Conservation (phyloP, 2,113 vertebrate species). For the Theristicus caerulescens region DNA sequence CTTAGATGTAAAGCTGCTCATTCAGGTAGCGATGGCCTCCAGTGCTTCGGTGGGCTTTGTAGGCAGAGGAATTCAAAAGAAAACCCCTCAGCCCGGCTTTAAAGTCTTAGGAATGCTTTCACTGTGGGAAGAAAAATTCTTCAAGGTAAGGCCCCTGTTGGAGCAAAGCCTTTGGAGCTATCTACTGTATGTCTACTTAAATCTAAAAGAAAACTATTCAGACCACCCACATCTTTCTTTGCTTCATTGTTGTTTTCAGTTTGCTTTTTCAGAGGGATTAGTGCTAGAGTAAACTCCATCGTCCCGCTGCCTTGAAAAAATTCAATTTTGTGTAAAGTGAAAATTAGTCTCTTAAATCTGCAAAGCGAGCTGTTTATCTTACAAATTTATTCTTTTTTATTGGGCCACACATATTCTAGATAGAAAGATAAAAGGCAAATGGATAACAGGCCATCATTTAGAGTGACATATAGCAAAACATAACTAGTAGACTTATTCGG, state of each 20-base stretch:
- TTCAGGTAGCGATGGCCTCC: slow-evolving; percentile 19
- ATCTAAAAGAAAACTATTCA: slow-evolving; percentile 70
- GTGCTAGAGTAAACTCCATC: slow-evolving; percentile 72
- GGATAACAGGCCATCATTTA: slow-evolving; percentile 65
- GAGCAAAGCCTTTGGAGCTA: slow-evolving; percentile 47
- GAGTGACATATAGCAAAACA: slow-evolving; percentile 62
- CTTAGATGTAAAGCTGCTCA: background rate
- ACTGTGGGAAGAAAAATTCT: slow-evolving; percentile 59
- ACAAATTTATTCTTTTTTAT: slow-evolving; percentile 82
- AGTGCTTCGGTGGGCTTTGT: background rate
- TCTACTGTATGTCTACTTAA: slow-evolving; percentile 57
- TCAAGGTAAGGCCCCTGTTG: slow-evolving; percentile 44
- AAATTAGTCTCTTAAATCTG: slow-evolving; percentile 83
- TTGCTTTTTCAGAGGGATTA: slow-evolving; percentile 81
- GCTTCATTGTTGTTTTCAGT: slow-evolving; percentile 69
- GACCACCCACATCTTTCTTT: slow-evolving; percentile 76
- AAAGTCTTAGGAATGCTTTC: slow-evolving; percentile 41
- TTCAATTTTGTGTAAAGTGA: slow-evolving; percentile 73
- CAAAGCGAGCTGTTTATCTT: slow-evolving; percentile 81
- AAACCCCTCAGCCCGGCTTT: slow-evolving; percentile 27
- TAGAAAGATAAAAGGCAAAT: slow-evolving; percentile 77
- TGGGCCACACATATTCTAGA: slow-evolving; percentile 79
- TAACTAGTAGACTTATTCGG: slow-evolving; percentile 30
- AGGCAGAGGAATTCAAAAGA: slow-evolving; percentile 21
- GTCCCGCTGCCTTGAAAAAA: slow-evolving; percentile 68